A percentile compares a stretch with the other conserved stretches of the same genome.
These are phyloP conservation scores for Palythoa heliodiscus DNA, from an alignment of 92 coral and sea anemone species.

Conservation along the genomic window DNA sequence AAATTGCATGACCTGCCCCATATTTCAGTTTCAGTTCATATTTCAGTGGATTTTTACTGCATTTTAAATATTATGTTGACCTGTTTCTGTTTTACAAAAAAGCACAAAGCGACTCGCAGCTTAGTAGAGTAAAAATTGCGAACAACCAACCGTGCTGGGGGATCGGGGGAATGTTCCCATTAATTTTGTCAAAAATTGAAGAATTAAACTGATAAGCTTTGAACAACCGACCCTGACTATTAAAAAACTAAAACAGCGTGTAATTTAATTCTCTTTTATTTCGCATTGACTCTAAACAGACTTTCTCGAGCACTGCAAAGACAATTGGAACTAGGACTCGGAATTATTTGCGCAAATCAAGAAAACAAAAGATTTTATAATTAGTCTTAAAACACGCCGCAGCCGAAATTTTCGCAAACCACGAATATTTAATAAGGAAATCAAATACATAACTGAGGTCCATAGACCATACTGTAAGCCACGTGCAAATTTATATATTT, in stretches of 20 bases:
- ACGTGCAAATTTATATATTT: neutral
- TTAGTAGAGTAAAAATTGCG: neutral
- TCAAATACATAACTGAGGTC: too few species aligned
- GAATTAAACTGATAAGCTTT: neutral
- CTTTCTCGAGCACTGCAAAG: neutral
- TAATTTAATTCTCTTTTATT: too few species aligned
- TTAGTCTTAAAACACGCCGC: neutral
- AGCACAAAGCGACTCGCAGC: neutral
- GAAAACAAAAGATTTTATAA: neutral
- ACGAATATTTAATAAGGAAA: neutral
- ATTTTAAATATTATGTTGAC: too few species aligned
- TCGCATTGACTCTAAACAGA: neutral
- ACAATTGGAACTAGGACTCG: neutral
- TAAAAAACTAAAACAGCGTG: too few species aligned
- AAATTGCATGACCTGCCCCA: too few species aligned
- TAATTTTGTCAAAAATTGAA: neutral
- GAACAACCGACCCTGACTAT: neutral
- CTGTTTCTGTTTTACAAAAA: too few species aligned
- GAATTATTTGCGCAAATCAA: neutral
- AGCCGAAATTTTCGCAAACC: neutral
- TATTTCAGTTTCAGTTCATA: too few species aligned
- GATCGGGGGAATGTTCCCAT: neutral
- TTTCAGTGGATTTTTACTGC: too few species aligned
- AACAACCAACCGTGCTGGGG: neutral
- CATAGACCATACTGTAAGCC: neutral